These are phyloP conservation scores for Mycteria americana DNA, from an alignment of 2,797 vertebrate species.

Conservation along the genomic window DNA sequence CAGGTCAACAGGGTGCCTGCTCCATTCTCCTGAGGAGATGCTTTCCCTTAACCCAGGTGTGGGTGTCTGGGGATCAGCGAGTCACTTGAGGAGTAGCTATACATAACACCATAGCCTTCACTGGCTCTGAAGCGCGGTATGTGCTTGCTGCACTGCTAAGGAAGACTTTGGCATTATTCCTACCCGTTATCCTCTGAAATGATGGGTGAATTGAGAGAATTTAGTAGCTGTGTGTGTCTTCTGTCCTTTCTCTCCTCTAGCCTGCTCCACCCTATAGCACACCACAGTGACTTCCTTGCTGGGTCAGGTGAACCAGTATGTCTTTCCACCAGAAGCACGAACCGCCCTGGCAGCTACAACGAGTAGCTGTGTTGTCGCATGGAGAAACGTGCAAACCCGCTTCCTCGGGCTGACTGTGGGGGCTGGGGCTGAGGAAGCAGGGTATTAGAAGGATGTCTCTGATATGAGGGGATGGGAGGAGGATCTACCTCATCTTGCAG, in stretches of 20 bases:
- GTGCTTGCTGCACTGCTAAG: not conserved
- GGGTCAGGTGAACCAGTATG: not conserved
- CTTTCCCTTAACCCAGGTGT: not conserved
- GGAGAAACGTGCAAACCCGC: not conserved
- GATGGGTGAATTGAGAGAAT: not conserved
- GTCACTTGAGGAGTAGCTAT: not conserved
- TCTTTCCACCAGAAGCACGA: not conserved
- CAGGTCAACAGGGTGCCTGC: not conserved
- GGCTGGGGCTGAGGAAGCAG: not conserved
- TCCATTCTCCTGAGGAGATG: not conserved
- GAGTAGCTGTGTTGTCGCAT: not conserved
- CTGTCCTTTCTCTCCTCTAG: not conserved
- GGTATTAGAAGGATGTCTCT: not conserved
- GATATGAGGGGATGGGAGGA: not conserved
- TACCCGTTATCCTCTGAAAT: not conserved
- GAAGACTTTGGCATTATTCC: not conserved
- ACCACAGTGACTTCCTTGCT: not conserved
- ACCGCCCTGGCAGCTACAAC: fast-evolving
- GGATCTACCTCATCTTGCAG: not conserved
- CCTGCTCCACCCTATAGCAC: not conserved
- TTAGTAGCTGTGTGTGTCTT: fast-evolving
- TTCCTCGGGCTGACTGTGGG: fast-evolving
- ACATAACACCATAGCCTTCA: not conserved
- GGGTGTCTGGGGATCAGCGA: not conserved
- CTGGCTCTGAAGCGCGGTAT: not conserved